Evolutionary conservation across 2,888 invertebrate genomes (phyloP), one percentile per base, ranked within the genome.

Genomic region (Biston betularia): DNA sequence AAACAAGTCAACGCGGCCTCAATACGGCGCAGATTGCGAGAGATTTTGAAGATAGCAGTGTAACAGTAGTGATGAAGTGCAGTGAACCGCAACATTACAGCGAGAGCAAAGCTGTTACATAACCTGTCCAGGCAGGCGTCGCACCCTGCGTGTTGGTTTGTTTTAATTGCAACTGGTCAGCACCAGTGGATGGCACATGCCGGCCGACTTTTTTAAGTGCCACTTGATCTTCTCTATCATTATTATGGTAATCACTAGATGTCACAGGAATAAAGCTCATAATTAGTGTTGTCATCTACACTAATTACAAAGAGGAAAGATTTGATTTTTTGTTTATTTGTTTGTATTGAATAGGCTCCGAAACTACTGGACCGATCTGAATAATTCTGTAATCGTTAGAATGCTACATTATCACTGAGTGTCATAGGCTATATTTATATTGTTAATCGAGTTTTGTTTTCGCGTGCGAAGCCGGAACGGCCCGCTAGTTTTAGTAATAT

Each of bases 61-160:
- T 45, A 45, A 15, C 35, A 57, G 40, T 40, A 35, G 33, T 46
- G n/a, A 24, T 14, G 11, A 56, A 86, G 88, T 85, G 81, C 88
- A 87, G 75, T 89, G 89, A 91, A 88, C 88, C 81, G 78, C 80
- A 79, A 79, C 70, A 75, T 77, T 9, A 24, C 11, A n/a, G 11
- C 78, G 78, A 80, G 77, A 86, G 86, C 82, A 82, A 77, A 79
- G 76, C 72, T 81, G 81, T 86, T 84, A 85, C 82, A 86, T 85
- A 88, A 88, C 79, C 79, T 79, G 83, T 77, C 81, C 86, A 88
- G 89, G 83, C 84, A 79, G 70, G 68, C 73, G 78, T 82, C 81
- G 75, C 84, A 84, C 81, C 83, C 80, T 77, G 87, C 75, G 72
- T 72, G 78, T 82, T 81, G 82, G 80, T 81, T 80, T 56, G 42